Conservation (phyloP, 92 coral and sea anemone species). For the Virgularia gustaviana region DNA sequence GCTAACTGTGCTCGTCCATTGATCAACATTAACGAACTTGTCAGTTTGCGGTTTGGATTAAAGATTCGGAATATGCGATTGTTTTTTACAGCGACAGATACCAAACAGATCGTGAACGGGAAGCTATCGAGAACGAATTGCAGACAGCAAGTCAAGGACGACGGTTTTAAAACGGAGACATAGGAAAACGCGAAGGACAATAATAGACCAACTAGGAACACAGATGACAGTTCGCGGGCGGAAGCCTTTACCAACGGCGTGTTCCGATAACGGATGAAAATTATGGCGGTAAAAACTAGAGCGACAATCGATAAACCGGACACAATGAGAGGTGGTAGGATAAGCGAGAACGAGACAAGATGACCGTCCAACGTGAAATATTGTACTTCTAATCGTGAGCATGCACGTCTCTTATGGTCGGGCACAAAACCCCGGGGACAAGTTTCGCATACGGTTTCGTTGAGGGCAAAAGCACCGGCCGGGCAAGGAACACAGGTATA, state of each 20-base stretch:
- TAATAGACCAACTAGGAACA: slow-evolving; percentile 7
- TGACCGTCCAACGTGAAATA: slow-evolving; percentile 31
- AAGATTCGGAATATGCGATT: slow-evolving; percentile 22
- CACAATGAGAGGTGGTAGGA: slow-evolving; percentile 39
- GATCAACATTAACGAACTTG: neutral
- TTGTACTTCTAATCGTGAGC: slow-evolving; percentile 55
- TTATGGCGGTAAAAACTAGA: slow-evolving; percentile 24
- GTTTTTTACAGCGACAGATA: slow-evolving; percentile 12
- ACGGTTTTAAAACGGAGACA: neutral
- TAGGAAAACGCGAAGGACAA: slow-evolving; percentile 12
- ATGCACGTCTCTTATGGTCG: slow-evolving; percentile 47
- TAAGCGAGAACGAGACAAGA: neutral
- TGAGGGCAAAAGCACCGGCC: neutral
- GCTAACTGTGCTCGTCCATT: neutral
- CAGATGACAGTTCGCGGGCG: slow-evolving; percentile 14
- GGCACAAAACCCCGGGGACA: slow-evolving; percentile 62
- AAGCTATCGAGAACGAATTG: slow-evolving; percentile 28
- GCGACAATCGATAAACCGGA: slow-evolving; percentile 49
- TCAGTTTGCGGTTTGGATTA: neutral
- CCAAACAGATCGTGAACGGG: slow-evolving; percentile 17
- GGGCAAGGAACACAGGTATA: slow-evolving; percentile 10
- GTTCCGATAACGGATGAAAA: neutral
- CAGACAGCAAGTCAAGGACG: neutral
- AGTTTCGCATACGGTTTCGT: slow-evolving; percentile 54
- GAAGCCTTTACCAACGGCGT: slow-evolving; percentile 28